Percentiles rank a stretch among this genome's conserved stretches.
These are phyloP conservation scores for Colistium nudipinnis DNA, from an alignment of 2,113 vertebrate genomes.

Conservation along the genomic window DNA sequence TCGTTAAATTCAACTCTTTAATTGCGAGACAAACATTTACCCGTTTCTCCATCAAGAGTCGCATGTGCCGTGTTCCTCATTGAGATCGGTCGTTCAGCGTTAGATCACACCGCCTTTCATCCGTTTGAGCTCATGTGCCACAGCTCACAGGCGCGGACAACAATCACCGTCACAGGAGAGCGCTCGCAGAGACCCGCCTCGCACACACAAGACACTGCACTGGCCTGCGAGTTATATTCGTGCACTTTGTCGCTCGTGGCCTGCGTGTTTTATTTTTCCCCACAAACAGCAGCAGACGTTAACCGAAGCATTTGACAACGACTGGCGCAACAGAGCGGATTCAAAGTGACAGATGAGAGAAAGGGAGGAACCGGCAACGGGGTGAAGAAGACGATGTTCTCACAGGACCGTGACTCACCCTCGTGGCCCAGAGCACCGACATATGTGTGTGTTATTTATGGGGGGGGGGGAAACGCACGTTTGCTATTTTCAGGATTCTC, in stretches of 20 bases:
- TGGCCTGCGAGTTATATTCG: constrained; percentile 19
- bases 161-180: neutral
- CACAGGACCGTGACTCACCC: constrained; percentile 61
- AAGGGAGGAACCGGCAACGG: constrained; percentile 28
- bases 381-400: constrained; percentile 51
- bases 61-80: no score
- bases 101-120: constrained; percentile 31
- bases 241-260: constrained; percentile 15
- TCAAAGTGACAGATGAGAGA: constrained; percentile 69
- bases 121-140: constrained; percentile 12
- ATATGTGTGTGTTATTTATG: constrained; percentile 66
- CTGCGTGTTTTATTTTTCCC: constrained; percentile 38
- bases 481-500: constrained; percentile 17
- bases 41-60: neutral
- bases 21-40: neutral
- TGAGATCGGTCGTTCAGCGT: no score
- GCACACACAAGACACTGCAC: neutral
- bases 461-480: constrained; percentile 14
- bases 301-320: constrained; percentile 50
- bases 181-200: constrained; percentile 11
- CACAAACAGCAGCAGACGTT: constrained; percentile 40
- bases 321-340: constrained; percentile 42
- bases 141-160: constrained; percentile 26
- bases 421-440: constrained; percentile 50
- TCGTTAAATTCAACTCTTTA: neutral